Evolutionary conservation across 1,140 invertebrate species (phyloP), one percentile per base, ranked within the genome.

Genomic region (Polypedilum pembai): DNA sequence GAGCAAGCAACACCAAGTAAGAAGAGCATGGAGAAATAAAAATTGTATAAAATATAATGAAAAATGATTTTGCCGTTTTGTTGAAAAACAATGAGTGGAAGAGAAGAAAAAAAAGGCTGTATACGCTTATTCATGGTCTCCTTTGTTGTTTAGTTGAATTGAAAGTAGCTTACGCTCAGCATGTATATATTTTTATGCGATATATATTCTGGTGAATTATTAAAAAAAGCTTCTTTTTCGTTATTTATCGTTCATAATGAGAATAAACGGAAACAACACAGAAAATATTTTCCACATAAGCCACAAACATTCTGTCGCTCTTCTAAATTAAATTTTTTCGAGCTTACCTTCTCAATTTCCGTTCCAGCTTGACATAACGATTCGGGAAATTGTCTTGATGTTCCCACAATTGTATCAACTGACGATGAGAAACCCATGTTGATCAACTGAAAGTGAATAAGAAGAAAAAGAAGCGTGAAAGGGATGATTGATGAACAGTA

Each of bases 371-470:
- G 45, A 56, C 45, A 56, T 12, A 56, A 12, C 10, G 15, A 56
- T 56, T 56, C 45, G 12, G 45, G 45, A 56, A 56, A 56, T 56
- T 56, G 45, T 56, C 45, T 56, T 56, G 45, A 56, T n/a, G 45
- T 56, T 56, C 45, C 45, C 45, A 56, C 45, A n/a, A 56, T 56
- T n/a, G 45, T 56, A 56, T 56, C 45, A n/a, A 56, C 45, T n/a
- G 45, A 56, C 12, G 45, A 56, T 56, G 45, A n/a, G 12, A n/a
- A 56, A n/a, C 45, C 45, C 45, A 56, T 56, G 45, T 56, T 56
- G 45, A 56, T 56, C 45, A 56, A 56, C 45, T 56, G 45, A 56
- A 56, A 56, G 12, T 8, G 15, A 56, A 56, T n/a, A 12, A 8
- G 15, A 12, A 56, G 41, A 45, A 45, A 8, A 45, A 15, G 24